A percentile compares a stretch with the other conserved stretches of the same genome.
Evolutionary conservation across 30 jellyfish, hydroid and myxozoan genomes (phyloP).

Genomic region (Aurelia sp.): DNA sequence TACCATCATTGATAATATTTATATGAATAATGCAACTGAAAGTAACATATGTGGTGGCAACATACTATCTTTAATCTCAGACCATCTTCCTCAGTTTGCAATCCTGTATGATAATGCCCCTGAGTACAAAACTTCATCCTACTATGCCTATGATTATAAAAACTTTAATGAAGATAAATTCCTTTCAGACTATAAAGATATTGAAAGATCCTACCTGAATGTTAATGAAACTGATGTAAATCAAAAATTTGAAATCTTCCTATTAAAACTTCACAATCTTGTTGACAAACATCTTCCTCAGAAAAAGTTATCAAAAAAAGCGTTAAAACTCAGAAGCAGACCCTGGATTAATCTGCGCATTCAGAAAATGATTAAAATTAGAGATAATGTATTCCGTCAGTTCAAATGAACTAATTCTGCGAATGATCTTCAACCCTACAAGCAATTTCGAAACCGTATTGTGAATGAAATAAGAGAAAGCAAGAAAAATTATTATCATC

Average conservation of each 20-base stretch:
- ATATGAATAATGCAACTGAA: too few relatives aligned
- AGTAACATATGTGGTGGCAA: not conserved
- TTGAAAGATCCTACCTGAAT: slow-evolving; percentile 4
- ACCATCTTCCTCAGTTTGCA: not conserved
- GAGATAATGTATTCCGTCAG: slow-evolving; percentile 4
- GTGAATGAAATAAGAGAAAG: too few relatives aligned
- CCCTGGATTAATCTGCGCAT: slow-evolving; percentile 34
- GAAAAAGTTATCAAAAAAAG: not conserved
- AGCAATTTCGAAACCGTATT: slow-evolving; percentile 3
- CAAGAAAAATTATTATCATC: not conserved
- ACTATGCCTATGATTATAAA: slow-evolving; percentile 4
- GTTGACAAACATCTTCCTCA: not conserved
- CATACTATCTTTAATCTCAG: not conserved
- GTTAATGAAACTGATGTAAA: not conserved
- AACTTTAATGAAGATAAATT: slow-evolving; percentile 22
- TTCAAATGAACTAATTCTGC: slow-evolving; percentile 39
- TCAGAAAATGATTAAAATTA: too few relatives aligned
- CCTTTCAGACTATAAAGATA: slow-evolving; percentile 1
- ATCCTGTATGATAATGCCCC: slow-evolving; percentile 13
- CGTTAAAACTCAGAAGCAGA: not conserved
- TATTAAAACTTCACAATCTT: not conserved
- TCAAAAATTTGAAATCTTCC: slow-evolving; percentile 3
- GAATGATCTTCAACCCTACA: slow-evolving; percentile 31
- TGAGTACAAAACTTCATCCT: slow-evolving; percentile 12
- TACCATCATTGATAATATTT: slow-evolving; percentile 41